phyloP scores from a whole-genome alignment of 2,888 invertebrate genomes.

The Cheilosia pagana region DNA sequence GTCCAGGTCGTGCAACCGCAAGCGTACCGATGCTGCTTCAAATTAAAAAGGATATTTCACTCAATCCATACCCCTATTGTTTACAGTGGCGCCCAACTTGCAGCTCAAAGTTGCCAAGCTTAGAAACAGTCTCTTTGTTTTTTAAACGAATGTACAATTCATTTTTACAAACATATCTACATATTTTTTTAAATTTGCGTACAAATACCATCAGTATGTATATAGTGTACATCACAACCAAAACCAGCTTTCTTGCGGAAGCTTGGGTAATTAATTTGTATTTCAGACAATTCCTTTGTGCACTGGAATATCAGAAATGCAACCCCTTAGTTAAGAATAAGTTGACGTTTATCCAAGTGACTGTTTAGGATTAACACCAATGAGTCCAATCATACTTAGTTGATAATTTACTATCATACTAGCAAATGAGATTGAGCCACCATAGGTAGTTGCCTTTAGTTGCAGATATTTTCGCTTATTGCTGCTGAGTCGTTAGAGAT shows the following conservation, averaged over 20 bases:
- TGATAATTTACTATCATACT: too few species aligned
- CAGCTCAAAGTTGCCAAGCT: neutral
- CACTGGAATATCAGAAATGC: neutral
- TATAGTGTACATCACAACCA: neutral
- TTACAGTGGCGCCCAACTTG: neutral
- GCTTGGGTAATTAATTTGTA: neutral
- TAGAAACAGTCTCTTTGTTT: neutral
- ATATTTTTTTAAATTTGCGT: too few species aligned
- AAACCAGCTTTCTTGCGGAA: neutral
- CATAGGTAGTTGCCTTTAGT: neutral
- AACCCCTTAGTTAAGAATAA: neutral
- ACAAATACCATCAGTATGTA: neutral
- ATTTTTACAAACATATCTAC: too few species aligned
- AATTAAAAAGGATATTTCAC: too few species aligned
- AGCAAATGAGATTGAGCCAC: neutral
- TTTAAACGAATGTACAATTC: neutral
- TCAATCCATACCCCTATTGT: too few species aligned
- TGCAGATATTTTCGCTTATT: neutral
- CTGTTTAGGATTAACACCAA: neutral
- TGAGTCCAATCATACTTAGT: neutral
- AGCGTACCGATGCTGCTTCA: neutral
- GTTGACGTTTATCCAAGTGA: neutral
- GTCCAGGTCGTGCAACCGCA: neutral
- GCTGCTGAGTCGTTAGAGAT: neutral
- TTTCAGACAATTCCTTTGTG: neutral